These are phyloP conservation scores for Rhincodon typus DNA, from an alignment of 2,797 vertebrate genomes.

Conservation along the genomic window DNA sequence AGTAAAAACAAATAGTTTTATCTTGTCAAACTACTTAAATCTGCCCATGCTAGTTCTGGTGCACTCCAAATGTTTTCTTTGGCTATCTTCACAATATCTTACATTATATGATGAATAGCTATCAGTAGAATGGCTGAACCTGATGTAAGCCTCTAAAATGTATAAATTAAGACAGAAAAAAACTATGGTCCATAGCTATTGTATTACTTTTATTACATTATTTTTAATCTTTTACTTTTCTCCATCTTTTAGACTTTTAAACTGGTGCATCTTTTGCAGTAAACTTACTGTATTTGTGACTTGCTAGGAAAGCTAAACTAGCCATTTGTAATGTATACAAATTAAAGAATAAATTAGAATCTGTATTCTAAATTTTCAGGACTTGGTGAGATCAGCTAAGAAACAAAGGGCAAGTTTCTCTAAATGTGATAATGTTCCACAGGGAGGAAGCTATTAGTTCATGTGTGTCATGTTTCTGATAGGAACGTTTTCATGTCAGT, in stretches of 20 bases:
- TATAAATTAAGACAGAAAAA: background rate
- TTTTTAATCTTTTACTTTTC: background rate
- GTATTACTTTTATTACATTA: no score
- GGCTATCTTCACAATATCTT: background rate
- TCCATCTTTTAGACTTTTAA: background rate
- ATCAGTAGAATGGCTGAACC: background rate
- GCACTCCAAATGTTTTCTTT: background rate
- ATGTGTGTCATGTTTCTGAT: background rate
- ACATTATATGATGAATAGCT: background rate
- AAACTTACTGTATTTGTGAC: background rate
- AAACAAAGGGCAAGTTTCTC: background rate
- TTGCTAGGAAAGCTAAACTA: background rate
- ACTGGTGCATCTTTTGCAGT: background rate
- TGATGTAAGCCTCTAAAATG: no score
- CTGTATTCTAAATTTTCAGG: background rate
- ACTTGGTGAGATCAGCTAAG: background rate
- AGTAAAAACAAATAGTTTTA: background rate
- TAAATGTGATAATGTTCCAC: background rate
- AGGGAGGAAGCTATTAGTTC: background rate
- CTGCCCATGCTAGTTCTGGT: background rate
- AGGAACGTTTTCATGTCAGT: background rate
- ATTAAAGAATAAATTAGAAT: background rate
- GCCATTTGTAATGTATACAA: background rate
- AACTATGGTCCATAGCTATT: background rate
- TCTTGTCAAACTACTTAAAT: background rate